Base-by-base conservation (phyloP, 2,888 invertebrate species). In the Geotrupes spiniger region DNA sequence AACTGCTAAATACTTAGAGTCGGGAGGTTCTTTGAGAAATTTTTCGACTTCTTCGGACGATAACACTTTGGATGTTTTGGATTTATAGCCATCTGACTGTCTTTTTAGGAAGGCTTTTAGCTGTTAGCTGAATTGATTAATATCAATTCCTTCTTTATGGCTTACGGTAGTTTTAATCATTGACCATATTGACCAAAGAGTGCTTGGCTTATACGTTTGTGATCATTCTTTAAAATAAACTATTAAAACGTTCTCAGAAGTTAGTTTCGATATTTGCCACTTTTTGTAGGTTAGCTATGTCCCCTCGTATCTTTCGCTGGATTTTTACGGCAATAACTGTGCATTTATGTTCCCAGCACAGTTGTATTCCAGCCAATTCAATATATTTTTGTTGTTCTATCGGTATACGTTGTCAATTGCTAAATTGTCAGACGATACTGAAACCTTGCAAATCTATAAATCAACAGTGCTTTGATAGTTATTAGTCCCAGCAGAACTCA, bases 221-320 rank as follows among this genome's bases (percentile, higher is more conserved):
- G 33, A 33, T 2, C 10, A 14, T 33, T 33, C 33, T 12, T 10
- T 15, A n/a, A 33, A 33, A 15, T 33, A 33, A 12, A 15, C 33
- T 14, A 33, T 5, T 15, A 33, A 2, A 15, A 33, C 12, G 14
- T 33, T 33, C n/a, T 33, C 33, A 14, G 33, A 33, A 9, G 33
- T 9, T 12, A 11, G 8, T 15, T 29, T 4, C 33, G 12, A 14
- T 12, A 5, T 33, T 5, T 15, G 15, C 33, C 33, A 33, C 6
- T 33, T 15, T 15, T 14, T 33, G 14, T 14, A 33, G 12, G 12
- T 12, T 12, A 14, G 12, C 4, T 33, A 33, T 8, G 33, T 33
- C 12, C 33, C 12, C 14, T 33, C 33, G 33, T 33, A 33, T 33
- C 33, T 33, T 15, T 33, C 33, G 2, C 33, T 8, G 8, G 33